Evolutionary conservation across 2,113 vertebrate genomes (phyloP).

Genomic region (Callaeas wilsoni): DNA sequence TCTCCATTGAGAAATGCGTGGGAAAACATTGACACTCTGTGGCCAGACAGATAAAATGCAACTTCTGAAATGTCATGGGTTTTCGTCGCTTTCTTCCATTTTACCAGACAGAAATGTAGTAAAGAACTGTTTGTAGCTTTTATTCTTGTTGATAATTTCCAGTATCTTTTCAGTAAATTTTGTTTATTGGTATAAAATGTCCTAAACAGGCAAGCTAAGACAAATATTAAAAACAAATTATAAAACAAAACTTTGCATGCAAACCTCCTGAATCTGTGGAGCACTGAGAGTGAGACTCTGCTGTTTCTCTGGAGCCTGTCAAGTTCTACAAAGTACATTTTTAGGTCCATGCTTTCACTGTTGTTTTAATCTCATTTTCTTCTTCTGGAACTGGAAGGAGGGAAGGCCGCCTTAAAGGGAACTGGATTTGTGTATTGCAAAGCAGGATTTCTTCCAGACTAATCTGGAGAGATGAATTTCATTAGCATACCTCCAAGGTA

Average conservation of each 20-base stretch:
- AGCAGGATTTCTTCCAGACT: not conserved
- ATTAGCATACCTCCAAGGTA: not conserved
- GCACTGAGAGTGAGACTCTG: not conserved
- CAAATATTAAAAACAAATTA: not conserved
- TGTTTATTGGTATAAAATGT: not conserved
- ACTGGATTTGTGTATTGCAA: not conserved
- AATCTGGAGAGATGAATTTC: not conserved
- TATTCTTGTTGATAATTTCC: not conserved
- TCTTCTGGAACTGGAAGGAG: not conserved
- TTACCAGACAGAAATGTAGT: not conserved
- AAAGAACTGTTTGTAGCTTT: not conserved
- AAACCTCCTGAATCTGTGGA: not conserved
- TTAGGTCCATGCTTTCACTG: not conserved
- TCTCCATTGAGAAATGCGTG: not conserved
- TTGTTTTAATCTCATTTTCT: not conserved
- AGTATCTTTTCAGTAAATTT: not conserved
- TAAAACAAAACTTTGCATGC: not conserved
- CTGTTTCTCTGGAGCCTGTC: not conserved
- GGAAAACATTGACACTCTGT: constrained; percentile 50
- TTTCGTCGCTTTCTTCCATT: not conserved
- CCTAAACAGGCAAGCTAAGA: not conserved
- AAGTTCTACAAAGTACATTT: not conserved
- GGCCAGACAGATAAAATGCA: not conserved
- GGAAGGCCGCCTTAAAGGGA: not conserved
- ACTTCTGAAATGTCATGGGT: not conserved